Evolutionary conservation across 2,113 vertebrate genomes (phyloP), one percentile per base, ranked within the genome.

Genomic region (Chauna torquata): DNA sequence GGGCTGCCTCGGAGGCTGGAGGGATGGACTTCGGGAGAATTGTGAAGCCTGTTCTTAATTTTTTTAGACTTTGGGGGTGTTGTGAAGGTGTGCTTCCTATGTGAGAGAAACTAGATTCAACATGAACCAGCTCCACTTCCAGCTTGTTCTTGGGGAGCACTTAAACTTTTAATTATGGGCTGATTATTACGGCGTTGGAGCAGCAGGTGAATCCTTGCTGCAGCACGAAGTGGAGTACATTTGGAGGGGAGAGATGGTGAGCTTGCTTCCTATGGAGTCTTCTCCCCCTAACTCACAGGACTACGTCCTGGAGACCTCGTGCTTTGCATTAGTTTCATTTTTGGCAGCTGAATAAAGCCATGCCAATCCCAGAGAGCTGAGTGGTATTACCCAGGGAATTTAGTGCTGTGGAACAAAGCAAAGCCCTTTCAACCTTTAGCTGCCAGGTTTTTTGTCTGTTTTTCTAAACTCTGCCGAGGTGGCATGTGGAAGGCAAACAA

Each of bases 301-400:
- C 81, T 0, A 3, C n/a, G 86, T 91, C 92, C 90, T 72, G 86
- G 86, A 95, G 91, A 90, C 92, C 96, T 96, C 92, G 95, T 97
- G 97, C 96, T 97, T 97, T 78, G 97, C 97, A 97, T 97, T 97
- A 96, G 94, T 93, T 95, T 93, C 80, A 38, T 94, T 96, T 94
- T 36, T 97, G 97, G 96, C 96, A 97, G 97, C 82, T 9, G 91
- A 89, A 91, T 83, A 91, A 96, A 97, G 96, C 92, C 11, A 49
- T 94, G 94, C 93, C 87, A 96, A 10, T 89, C 95, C 96, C 91
- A 13, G 92, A 27, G 94, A 92, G 97, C 95, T 90, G 94, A 95
- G 92, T 52, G 89, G 95, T 44, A 96, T 97, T 96, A 96, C 97
- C 89, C 94, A 57, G 95, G 94, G 96, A 94, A 92, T 96, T 82